These are phyloP conservation scores for Aphaenogaster rudis DNA, from an alignment of 1,140 invertebrate genomes.

Conservation along the genomic window DNA sequence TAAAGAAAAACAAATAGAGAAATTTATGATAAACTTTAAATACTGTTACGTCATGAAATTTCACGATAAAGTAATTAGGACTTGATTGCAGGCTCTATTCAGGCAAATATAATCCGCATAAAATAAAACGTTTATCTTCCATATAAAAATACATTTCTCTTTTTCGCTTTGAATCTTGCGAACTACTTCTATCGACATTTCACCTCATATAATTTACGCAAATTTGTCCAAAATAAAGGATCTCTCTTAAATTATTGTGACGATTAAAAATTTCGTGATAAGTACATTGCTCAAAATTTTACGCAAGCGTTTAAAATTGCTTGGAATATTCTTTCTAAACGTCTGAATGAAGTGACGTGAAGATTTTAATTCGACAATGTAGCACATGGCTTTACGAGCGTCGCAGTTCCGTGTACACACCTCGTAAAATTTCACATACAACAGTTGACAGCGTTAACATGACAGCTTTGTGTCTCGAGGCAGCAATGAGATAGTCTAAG, in stretches of 20 bases:
- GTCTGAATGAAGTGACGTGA: background rate
- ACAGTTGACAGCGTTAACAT: conserved; percentile 55
- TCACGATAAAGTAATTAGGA: conserved; percentile 15
- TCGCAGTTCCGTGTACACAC: background rate
- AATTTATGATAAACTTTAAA: conserved; percentile 5
- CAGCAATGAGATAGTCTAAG: conserved; percentile 26
- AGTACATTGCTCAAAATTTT: background rate
- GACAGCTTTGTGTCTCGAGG: conserved; percentile 57
- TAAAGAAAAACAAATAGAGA: background rate
- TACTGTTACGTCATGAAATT: background rate
- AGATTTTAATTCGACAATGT: conserved; percentile 39
- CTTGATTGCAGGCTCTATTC: background rate
- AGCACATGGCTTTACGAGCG: conserved; percentile 15
- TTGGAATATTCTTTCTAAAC: background rate
- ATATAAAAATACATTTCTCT: background rate
- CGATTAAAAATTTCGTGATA: too few relatives aligned
- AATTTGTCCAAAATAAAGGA: background rate
- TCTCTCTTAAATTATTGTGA: background rate
- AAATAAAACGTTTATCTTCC: background rate
- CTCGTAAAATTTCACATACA: conserved; percentile 50
- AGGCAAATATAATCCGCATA: background rate
- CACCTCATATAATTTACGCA: background rate
- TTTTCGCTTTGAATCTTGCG: background rate
- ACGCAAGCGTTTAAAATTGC: background rate
- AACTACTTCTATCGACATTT: background rate